phyloP scores from a whole-genome alignment of 1,140 invertebrate genomes.

The Drosophila ananassae region DNA sequence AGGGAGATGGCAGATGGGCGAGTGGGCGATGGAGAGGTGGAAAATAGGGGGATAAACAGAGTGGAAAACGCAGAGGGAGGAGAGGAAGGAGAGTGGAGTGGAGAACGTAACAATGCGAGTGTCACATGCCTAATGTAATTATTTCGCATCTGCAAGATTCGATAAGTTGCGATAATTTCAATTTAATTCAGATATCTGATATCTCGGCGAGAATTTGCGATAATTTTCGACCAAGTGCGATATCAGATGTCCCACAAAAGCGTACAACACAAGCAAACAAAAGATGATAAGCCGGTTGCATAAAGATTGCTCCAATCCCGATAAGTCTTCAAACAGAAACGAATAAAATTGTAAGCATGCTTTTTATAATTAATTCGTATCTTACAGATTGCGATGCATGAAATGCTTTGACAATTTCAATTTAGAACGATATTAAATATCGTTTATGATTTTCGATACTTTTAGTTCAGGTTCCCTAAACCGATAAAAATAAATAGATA shows the following conservation, averaged over 20 bases:
- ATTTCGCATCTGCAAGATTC: background rate
- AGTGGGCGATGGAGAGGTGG: constrained; percentile 4
- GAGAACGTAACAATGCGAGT: background rate
- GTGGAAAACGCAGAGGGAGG: background rate
- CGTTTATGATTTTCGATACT: too few species aligned
- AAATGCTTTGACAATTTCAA: too few species aligned
- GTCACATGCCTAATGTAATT: background rate
- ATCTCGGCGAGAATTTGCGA: background rate
- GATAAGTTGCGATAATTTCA: background rate
- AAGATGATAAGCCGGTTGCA: too few species aligned
- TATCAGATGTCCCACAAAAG: background rate
- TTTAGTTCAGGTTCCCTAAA: too few species aligned
- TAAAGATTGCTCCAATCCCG: too few species aligned
- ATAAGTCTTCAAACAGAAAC: too few species aligned
- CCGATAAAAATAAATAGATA: too few species aligned
- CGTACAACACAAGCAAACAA: too few species aligned
- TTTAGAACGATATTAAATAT: too few species aligned
- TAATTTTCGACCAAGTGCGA: background rate
- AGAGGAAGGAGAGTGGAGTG: background rate
- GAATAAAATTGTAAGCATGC: too few species aligned
- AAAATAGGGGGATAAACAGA: background rate
- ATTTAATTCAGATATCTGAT: background rate
- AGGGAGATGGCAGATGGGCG: constrained; percentile 27
- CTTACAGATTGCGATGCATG: too few species aligned
- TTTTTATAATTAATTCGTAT: too few species aligned